Evolutionary conservation across 2,113 vertebrate genomes (phyloP).

Genomic region (Dunckerocampus dactyliophorus): DNA sequence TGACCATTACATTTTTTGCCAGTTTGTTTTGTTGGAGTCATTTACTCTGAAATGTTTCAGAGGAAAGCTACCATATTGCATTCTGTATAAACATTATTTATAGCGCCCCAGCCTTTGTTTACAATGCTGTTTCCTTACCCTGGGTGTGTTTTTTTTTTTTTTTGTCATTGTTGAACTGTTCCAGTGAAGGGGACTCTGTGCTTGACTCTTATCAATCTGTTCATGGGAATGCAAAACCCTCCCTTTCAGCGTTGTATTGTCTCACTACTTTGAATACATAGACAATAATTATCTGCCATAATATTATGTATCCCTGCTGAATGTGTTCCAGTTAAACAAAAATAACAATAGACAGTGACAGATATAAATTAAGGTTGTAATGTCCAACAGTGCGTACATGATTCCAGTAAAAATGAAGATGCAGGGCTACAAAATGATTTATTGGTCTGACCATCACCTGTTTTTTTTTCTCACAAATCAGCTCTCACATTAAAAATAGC

Average conservation of each 20-base stretch:
- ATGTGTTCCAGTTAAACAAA: too few species aligned
- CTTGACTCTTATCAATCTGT: background rate
- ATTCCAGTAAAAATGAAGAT: too few species aligned
- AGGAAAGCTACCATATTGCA: background rate
- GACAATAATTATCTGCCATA: too few species aligned
- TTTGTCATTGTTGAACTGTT: background rate
- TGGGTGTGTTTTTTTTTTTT: background rate
- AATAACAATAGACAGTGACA: too few species aligned
- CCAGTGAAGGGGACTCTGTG: background rate
- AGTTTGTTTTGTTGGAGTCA: background rate
- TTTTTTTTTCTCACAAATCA: background rate
- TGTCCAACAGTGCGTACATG: too few species aligned
- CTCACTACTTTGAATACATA: too few species aligned
- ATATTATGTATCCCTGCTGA: too few species aligned
- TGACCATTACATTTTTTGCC: background rate
- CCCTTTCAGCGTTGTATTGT: background rate
- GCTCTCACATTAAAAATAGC: background rate
- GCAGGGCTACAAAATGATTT: too few species aligned
- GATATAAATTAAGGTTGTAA: too few species aligned
- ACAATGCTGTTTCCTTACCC: background rate
- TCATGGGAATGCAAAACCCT: background rate
- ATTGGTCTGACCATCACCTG: too few species aligned
- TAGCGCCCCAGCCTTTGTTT: background rate
- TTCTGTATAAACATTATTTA: background rate
- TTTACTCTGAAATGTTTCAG: background rate